Base-by-base conservation (phyloP, 2,797 vertebrate species). In the Spatula clypeata region DNA sequence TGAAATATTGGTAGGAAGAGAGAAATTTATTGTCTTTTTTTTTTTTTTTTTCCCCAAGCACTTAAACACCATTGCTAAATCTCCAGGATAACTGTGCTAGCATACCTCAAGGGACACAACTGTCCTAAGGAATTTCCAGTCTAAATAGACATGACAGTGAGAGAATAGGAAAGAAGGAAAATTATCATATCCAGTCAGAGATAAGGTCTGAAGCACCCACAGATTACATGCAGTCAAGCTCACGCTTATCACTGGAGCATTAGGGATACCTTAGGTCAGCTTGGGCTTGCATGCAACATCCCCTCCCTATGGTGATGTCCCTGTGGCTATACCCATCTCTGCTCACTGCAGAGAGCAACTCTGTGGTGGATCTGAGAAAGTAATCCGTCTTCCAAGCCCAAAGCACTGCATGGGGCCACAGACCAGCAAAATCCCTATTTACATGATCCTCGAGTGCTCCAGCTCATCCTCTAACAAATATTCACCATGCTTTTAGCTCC, bases 41-140 rank as follows among this genome's bases (percentile, higher is more conserved):
- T 86, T 47, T 58, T 55, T 88, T 86, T 62, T 38, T 58, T 88
- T 87, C 44, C 34, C 91, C 87, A 79, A 94, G 51, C 42, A 79
- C 26, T 49, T 66, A 62, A 86, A 86, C 21, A 54, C 45, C 21
- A 27, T 58, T 65, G 32, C 29, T 96, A 67, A 34, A 91, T 86
- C 65, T 93, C 24, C n/a, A 40, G 62, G 58, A 79, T 88, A 86
- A 75, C 62, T 76, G 15, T 57, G 53, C 1, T 23, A 91, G 75
- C 0, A 16, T 19, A 93, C 47, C 66, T 72, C 87, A 91, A 45
- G 72, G 47, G 75, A 80, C 27, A 32, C 34, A 66, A 86, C 55
- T 66, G 72, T 86, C 70, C 79, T 72, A 73, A 70, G 70, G 85
- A 93, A 90, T 95, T 93, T 79, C 64, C 66, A 84, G 13, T 64